A percentile compares a stretch with the other conserved stretches of the same genome.
Evolutionary conservation across 2,797 vertebrate genomes (phyloP).

Genomic region (Eleutherodactylus coqui): DNA sequence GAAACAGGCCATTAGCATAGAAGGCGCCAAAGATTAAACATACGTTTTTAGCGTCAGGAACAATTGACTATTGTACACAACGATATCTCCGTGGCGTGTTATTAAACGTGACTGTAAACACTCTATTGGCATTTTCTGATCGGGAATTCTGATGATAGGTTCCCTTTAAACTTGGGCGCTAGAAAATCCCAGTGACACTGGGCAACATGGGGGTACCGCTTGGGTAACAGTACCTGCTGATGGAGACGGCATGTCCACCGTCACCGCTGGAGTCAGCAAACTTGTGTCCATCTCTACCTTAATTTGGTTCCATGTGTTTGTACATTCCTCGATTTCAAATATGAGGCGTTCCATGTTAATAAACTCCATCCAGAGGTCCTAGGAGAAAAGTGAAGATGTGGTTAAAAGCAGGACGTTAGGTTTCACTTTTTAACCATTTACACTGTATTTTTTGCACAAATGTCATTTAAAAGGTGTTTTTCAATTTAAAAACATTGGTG

Average conservation of each 20-base stretch:
- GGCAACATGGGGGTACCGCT: no score
- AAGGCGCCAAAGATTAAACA: no score
- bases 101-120: no score
- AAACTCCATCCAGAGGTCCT: constrained; percentile 95
- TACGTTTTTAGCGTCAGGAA: no score
- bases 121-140: no score
- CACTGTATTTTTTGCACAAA: no score
- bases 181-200: background rate
- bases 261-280: constrained; percentile 66
- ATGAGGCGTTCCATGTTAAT: constrained; percentile 89
- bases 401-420: background rate
- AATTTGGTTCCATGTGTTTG: constrained; percentile 85
- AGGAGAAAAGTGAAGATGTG: constrained; percentile 25
- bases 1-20: no score
- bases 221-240: constrained; percentile 76
- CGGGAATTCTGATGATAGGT: no score
- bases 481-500: no score
- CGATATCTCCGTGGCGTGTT: no score
- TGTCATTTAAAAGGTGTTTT: no score
- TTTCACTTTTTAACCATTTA: background rate
- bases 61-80: no score
- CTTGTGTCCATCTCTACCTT: constrained; percentile 67
- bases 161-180: background rate
- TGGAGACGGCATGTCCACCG: constrained; percentile 83
- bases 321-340: constrained; percentile 85